A percentile compares a stretch with the other conserved stretches of the same genome.
phyloP scores from a whole-genome alignment of 1,140 invertebrate genomes.

The Cyclina sinensis region DNA sequence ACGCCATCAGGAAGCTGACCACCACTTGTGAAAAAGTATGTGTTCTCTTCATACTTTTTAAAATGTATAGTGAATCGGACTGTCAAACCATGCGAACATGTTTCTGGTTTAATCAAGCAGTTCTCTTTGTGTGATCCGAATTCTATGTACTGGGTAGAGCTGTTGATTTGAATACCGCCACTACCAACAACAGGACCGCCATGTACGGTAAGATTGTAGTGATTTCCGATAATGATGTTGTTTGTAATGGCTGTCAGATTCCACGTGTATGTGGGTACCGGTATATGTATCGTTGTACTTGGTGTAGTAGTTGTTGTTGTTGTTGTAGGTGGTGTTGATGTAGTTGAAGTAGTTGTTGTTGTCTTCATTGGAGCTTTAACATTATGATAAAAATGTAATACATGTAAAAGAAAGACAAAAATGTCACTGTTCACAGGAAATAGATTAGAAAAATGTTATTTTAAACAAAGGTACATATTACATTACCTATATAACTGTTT shows the following conservation, averaged over 20 bases:
- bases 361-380: not conserved
- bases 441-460: no score
- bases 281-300: constrained; percentile 43
- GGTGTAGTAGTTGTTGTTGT: constrained; percentile 27
- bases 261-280: constrained; percentile 41
- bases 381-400: not conserved
- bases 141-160: constrained; percentile 41
- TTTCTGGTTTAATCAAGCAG: constrained; percentile 47
- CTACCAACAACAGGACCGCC: not conserved
- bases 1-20: constrained; percentile 54
- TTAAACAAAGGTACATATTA: no score
- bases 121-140: constrained; percentile 28
- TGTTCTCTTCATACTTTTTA: constrained; percentile 57
- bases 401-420: not conserved
- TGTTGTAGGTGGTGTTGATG: constrained; percentile 40
- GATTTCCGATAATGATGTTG: constrained; percentile 51
- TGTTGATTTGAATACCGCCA: constrained; percentile 52
- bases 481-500: no score
- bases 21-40: constrained; percentile 61
- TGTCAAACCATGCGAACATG: constrained; percentile 52
- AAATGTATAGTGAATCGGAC: constrained; percentile 48
- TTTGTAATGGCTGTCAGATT: constrained; percentile 31
- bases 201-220: constrained; percentile 51
- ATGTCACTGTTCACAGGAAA: no score
- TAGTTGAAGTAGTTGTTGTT: not conserved